Base-by-base conservation (phyloP, 2,797 vertebrate genomes). In the Botia almorhae region DNA sequence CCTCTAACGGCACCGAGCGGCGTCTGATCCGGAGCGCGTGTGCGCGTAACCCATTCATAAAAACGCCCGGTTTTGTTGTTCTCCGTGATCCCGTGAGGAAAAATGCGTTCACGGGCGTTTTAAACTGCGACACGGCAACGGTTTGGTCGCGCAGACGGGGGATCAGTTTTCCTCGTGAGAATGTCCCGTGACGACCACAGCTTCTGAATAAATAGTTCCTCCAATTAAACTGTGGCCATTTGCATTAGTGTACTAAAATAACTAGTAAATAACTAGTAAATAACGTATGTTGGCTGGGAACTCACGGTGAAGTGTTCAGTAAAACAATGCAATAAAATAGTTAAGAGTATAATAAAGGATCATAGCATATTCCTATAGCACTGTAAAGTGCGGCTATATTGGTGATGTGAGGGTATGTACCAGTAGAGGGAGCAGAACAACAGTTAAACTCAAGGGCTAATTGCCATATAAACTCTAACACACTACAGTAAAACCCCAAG, bases 401-500 rank as follows among this genome's bases (percentile, higher is more conserved):
- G 51, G 36, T 58, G 23, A 2, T 53, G 46, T 81, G 48, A 43
- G 64, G 19, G 16, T 69, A 11, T 17, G n/a, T 33, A n/a, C 82
- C 85, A 86, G 85, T 64, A 84, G 85, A 82, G 82, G 82, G 85
- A 86, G 85, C 79, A 81, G 75, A 77, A 75, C n/a, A 67, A 71
- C 72, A 65, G 67, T 53, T 55, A 73, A 19, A 81, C 68, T 65
- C 53, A 50, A 70, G 48, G 56, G 39, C 50, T 79, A 69, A 78
- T 67, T 81, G 81, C 78, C 68, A 68, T 68, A 75, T 81, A 76
- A 78, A 81, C 70, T 82, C 72, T 33, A 76, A 81, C 67, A 73
- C 56, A 69, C 73, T 61, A 74, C 48, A 60, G 19, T 81, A 74
- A 81, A 75, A 69, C 53, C 70, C 58, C n/a, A 76, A 71, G 61